Base-by-base conservation (phyloP, 2,113 vertebrate species). In the Actenoides hombroni region DNA sequence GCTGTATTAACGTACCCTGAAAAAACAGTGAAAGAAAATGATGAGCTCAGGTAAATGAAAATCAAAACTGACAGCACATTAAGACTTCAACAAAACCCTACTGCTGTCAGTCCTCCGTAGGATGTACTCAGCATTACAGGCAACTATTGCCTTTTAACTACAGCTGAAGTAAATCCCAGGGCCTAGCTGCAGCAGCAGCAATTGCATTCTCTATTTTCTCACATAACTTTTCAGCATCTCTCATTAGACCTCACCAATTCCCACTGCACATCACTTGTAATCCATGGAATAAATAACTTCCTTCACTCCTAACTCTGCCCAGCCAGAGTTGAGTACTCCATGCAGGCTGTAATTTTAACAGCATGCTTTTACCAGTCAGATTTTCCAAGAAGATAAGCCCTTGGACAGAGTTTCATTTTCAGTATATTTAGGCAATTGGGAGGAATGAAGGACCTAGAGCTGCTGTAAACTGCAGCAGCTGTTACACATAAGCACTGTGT, bases 1-100 rank as follows among this genome's bases (percentile, higher is more conserved):
- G 99, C 94, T 99, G 99, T 87, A 99, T 98, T 69, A 99, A 98
- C 0, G 99, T 99, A 10, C 99, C 99, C 99, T 99, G 90, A 37
- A 78, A 67, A 75, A 59, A 21, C 1, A 5, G 44, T 11, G 12
- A 28, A 49, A 75, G 19, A 56, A 71, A 90, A 70, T 19, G 1
- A 2, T 23, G 40, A 91, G 20, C 69, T 90, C 33, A 82, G 14
- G 28, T 2, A 49, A 83, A 73, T 12, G 33, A 65, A 83, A 80
- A 83, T 20, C 49, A 60, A 11, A 83, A 44, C 11, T 68, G 51
- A 61, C 81, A 89, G 76, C n/a, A 70, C 57, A 80, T 71, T 69
- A 93, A 91, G 83, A 40, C 77, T 92, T 83, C 11, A 70, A 12
- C 82, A 91, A 80, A 18, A 25, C 31, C 33, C 26, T 17, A n/a